Evolutionary conservation across 2,888 invertebrate species (phyloP), one percentile per base, ranked within the genome.

Genomic region (Mythimna impura): DNA sequence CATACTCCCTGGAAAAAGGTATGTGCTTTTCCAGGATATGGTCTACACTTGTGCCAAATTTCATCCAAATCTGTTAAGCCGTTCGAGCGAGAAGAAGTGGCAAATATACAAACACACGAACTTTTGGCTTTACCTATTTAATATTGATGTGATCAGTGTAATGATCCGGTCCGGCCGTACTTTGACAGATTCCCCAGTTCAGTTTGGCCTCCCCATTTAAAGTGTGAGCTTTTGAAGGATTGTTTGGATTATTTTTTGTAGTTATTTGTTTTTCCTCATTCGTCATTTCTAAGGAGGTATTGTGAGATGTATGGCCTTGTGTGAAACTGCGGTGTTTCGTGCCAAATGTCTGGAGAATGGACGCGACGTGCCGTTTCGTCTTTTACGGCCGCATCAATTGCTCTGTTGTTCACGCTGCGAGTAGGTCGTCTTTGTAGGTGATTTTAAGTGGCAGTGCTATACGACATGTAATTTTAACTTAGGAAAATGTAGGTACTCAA

Each of bases 311-410:
- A 72, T 22, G 61, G 34, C 76, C 73, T 76, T 72, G 65, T 17
- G 22, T 66, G 55, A 65, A 66, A 66, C 20, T 55, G 25, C 65
- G n/a, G 30, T 57, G 67, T 64, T 62, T 36, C 52, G 71, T 71
- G 65, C 69, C 77, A 80, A 80, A 84, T 69, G 62, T 43, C 64
- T 79, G 25, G 60, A 65, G 72, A 76, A 73, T 77, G 69, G 62
- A 75, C 55, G 25, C 30, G 68, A 43, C 58, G 58, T 70, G 52
- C 47, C 66, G 20, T 72, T 75, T 43, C 43, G 34, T 57, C 22
- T 81, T 69, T 76, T 81, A 69, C 58, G 52, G 22, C 25, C 6
- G 36, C 58, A 66, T 76, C 67, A 79, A 68, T 82, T 63, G 64
- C 66, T 75, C 22, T 68, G 67, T 64, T 70, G 50, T 63, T 81